phyloP scores from a whole-genome alignment of 2,113 vertebrate genomes.

The Donacobius atricapilla region DNA sequence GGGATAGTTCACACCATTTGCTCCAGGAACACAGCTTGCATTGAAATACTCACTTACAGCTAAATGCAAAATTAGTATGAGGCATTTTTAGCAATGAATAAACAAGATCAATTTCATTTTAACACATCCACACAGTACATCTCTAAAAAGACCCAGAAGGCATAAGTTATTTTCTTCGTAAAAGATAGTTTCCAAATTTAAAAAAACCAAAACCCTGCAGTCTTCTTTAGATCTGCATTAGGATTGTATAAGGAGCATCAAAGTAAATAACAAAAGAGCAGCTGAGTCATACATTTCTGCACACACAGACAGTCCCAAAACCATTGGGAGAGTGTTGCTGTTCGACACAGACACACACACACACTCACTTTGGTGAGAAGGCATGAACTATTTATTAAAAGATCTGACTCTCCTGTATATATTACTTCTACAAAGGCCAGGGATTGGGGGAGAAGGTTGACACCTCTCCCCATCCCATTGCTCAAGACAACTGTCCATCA shows the following conservation, averaged over 20 bases:
- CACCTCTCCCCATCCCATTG: no score
- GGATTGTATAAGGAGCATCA: background rate
- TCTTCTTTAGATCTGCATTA: background rate
- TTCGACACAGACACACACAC: no score
- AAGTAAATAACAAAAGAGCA: background rate
- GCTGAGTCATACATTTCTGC: background rate
- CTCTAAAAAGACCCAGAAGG: background rate
- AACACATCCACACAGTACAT: background rate
- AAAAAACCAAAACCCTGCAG: background rate
- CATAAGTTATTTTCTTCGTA: background rate
- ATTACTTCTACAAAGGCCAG: no score
- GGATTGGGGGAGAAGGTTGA: no score
- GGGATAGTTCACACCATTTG: conserved; percentile 57
- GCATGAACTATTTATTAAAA: no score
- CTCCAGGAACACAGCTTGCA: conserved; percentile 90
- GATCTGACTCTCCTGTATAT: no score
- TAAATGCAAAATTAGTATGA: conserved; percentile 48
- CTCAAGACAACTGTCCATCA: no score
- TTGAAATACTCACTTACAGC: conserved; percentile 87
- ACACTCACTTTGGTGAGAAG: no score
- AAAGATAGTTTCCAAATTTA: background rate
- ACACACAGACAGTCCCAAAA: background rate
- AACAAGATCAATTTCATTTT: background rate
- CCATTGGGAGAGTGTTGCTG: rapidly evolving
- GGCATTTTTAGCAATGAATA: background rate